Evolutionary conservation across 2,797 vertebrate genomes (phyloP).

Genomic region (Chelonia mydas): DNA sequence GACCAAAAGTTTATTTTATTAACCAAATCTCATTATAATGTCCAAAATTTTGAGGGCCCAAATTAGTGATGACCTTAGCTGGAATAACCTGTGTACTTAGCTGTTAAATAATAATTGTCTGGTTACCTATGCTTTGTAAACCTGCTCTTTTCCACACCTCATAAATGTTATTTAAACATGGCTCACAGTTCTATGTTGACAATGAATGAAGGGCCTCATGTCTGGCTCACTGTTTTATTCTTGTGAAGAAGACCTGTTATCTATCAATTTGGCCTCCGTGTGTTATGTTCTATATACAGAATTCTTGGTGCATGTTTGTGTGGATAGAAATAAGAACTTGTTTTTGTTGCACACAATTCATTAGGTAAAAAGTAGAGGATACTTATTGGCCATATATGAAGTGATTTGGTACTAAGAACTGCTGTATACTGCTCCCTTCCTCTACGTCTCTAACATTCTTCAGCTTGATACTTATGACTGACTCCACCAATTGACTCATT

Average conservation of each 20-base stretch:
- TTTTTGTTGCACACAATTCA: constrained; percentile 15
- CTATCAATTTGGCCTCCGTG: not conserved
- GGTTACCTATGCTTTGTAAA: not conserved
- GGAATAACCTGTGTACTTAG: not conserved
- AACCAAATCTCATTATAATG: fast-evolving
- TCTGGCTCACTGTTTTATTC: not conserved
- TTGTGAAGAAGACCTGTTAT: not conserved
- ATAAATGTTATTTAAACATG: not conserved
- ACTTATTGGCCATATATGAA: not conserved
- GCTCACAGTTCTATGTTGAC: not conserved
- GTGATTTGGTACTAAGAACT: not conserved
- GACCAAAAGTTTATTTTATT: not conserved
- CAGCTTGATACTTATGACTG: not conserved
- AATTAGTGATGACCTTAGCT: not conserved
- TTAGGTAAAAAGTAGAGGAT: constrained; percentile 28
- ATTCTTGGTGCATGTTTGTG: not conserved
- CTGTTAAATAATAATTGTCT: not conserved
- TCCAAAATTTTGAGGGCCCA: not conserved
- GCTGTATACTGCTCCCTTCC: not conserved
- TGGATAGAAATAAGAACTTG: not conserved
- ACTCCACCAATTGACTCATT: constrained; percentile 56
- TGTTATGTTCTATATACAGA: not conserved
- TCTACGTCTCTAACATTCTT: constrained; percentile 25
- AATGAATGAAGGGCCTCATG: fast-evolving
- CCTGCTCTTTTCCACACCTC: not conserved